Evolutionary conservation across 2,113 vertebrate species (phyloP).

Genomic region (Sylvia atricapilla): DNA sequence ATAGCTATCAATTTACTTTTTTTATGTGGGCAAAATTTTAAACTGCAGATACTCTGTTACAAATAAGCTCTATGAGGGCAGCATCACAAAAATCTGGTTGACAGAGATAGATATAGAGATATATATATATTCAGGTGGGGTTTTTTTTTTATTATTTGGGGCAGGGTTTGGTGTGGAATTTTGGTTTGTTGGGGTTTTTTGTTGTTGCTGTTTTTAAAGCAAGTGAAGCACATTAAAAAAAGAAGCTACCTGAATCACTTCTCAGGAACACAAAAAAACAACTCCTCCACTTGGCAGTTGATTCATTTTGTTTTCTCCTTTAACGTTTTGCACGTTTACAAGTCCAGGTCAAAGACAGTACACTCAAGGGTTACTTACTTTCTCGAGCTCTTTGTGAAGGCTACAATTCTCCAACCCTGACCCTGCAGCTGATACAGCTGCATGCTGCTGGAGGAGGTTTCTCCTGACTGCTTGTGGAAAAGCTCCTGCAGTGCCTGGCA

Average conservation of each 20-base stretch:
- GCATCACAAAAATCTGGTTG: background rate
- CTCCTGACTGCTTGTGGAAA: background rate
- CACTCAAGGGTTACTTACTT: background rate
- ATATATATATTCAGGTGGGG: too few relatives aligned
- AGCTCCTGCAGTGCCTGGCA: background rate
- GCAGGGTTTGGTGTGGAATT: background rate
- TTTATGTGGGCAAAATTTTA: background rate
- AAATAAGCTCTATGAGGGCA: background rate
- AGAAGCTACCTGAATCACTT: background rate
- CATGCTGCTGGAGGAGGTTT: background rate
- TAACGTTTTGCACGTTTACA: rapidly evolving
- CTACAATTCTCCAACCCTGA: background rate
- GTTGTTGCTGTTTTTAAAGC: background rate
- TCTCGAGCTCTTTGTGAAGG: background rate
- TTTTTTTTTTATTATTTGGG: rapidly evolving
- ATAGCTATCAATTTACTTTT: background rate
- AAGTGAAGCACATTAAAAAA: background rate
- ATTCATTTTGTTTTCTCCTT: background rate
- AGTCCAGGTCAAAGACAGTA: background rate
- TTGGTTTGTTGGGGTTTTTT: background rate
- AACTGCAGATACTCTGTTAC: background rate
- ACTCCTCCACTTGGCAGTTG: background rate
- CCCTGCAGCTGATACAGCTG: background rate
- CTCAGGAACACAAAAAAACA: background rate
- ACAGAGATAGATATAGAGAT: rapidly evolving